These are phyloP conservation scores for Cryptus armator DNA, from an alignment of 2,888 invertebrate species.

Conservation along the genomic window DNA sequence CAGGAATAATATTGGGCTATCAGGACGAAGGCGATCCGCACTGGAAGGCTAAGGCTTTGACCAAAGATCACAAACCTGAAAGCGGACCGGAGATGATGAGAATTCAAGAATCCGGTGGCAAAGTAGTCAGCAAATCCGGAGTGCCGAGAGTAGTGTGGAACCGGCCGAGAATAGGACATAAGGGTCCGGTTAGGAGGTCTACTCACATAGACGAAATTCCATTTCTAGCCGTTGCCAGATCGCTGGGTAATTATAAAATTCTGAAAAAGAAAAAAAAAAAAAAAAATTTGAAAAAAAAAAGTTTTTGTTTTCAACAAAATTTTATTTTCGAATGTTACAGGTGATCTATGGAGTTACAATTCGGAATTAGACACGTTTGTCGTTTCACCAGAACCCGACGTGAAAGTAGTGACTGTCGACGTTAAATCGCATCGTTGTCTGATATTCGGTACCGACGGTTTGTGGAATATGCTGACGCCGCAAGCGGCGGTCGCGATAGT, in stretches of 20 bases:
- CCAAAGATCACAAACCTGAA: constrained; percentile 98
- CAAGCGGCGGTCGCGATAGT: constrained; percentile 94
- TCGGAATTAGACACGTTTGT: constrained; percentile 95
- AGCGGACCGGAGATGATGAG: constrained; percentile 92
- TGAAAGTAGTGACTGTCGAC: constrained; percentile 93
- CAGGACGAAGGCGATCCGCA: constrained; percentile 89
- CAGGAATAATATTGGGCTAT: constrained; percentile 95
- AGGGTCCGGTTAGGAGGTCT: constrained; percentile 95
- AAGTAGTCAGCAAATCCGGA: constrained; percentile 92
- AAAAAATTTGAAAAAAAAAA: too few species aligned
- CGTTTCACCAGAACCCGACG: constrained; percentile 99
- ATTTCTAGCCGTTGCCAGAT: constrained; percentile 97
- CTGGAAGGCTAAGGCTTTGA: constrained; percentile 94
- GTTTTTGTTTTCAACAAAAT: constrained; percentile 16
- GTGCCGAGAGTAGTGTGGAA: constrained; percentile 99
- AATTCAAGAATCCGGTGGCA: constrained; percentile 93
- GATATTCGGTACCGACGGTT: constrained; percentile 97
- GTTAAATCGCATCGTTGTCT: constrained; percentile 89
- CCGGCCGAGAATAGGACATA: constrained; percentile 93
- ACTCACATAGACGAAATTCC: constrained; percentile 97
- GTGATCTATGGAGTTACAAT: constrained; percentile 99
- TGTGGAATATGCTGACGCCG: constrained; percentile 97
- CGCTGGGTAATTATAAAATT: constrained; percentile 88
- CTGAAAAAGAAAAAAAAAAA: too few species aligned
- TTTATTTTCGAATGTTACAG: constrained; percentile 79